These are phyloP conservation scores for Drosophila yakuba DNA, from an alignment of 1,140 invertebrate genomes.

Conservation along the genomic window DNA sequence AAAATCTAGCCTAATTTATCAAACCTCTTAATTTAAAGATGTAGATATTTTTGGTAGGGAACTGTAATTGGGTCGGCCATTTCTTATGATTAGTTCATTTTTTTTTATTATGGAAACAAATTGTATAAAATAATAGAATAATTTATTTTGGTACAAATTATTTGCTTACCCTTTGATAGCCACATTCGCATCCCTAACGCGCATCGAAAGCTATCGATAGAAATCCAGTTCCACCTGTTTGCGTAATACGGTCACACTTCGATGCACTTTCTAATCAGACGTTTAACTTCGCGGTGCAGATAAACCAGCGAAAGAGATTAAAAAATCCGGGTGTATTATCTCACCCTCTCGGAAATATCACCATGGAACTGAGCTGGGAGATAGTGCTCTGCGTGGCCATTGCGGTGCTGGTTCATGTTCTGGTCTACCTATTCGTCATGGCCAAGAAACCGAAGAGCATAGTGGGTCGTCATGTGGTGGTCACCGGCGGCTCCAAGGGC, in stretches of 20 bases:
- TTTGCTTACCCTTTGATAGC: too few relatives aligned
- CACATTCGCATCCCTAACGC: neutral
- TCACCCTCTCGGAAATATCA: too few relatives aligned
- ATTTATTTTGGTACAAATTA: too few relatives aligned
- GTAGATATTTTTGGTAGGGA: too few relatives aligned
- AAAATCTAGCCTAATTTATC: neutral
- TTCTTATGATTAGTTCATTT: too few relatives aligned
- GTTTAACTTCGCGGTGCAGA: constrained; percentile 9
- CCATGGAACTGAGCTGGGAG: constrained; percentile 67
- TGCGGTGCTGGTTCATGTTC: constrained; percentile 50
- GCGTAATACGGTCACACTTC: constrained; percentile 7
- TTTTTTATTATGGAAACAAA: too few relatives aligned
- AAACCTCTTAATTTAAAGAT: too few relatives aligned
- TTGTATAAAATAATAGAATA: neutral
- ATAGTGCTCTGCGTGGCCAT: constrained; percentile 37
- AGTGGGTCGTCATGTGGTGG: constrained; percentile 87
- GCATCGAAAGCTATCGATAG: neutral
- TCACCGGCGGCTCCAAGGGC: constrained; percentile 98
- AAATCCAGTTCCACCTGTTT: neutral
- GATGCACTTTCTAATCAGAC: constrained; percentile 43
- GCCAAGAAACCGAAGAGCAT: constrained; percentile 63
- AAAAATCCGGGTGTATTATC: neutral
- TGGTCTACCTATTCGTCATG: constrained; percentile 71
- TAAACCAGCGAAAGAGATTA: constrained; percentile 9
- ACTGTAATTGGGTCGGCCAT: too few relatives aligned